A percentile compares a stretch with the other conserved stretches of the same genome.
Conservation (phyloP, 2,113 vertebrate genomes). For the Phylloscopus whistleri region DNA sequence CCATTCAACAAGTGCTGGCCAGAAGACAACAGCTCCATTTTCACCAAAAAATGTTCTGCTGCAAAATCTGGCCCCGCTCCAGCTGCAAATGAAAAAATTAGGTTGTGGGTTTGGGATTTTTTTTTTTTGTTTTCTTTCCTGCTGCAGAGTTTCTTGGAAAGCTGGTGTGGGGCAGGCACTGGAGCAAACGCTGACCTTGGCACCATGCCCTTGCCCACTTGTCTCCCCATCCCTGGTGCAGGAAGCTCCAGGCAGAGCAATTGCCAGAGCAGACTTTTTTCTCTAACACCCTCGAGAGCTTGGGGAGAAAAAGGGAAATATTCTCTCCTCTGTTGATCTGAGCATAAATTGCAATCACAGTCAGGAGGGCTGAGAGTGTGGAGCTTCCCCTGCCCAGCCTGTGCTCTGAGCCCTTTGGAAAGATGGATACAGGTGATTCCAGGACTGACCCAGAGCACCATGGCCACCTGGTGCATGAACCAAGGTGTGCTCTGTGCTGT, state of each 20-base stretch:
- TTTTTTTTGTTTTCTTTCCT: not conserved
- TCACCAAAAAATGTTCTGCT: not conserved
- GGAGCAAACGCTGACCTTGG: not conserved
- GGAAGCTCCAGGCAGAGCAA: not conserved
- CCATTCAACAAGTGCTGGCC: not conserved
- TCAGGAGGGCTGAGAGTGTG: accelerated
- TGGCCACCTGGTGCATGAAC: accelerated
- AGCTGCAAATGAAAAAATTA: not conserved
- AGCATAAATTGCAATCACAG: not conserved
- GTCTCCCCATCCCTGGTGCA: not conserved
- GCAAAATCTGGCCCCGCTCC: not conserved
- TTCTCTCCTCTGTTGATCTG: not conserved
- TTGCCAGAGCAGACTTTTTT: not conserved
- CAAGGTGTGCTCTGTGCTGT: accelerated
- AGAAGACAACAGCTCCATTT: not conserved
- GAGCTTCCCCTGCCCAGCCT: not conserved
- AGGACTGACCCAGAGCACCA: not conserved
- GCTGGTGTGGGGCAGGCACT: not conserved
- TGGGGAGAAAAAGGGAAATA: not conserved
- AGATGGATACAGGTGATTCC: accelerated
- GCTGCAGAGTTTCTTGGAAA: slow-evolving; percentile 9
- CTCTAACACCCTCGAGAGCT: not conserved
- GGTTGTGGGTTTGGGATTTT: not conserved
- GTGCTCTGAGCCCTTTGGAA: accelerated
- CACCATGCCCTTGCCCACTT: not conserved